phyloP scores from a whole-genome alignment of 2,888 invertebrate genomes.

The Erebia palarica region DNA sequence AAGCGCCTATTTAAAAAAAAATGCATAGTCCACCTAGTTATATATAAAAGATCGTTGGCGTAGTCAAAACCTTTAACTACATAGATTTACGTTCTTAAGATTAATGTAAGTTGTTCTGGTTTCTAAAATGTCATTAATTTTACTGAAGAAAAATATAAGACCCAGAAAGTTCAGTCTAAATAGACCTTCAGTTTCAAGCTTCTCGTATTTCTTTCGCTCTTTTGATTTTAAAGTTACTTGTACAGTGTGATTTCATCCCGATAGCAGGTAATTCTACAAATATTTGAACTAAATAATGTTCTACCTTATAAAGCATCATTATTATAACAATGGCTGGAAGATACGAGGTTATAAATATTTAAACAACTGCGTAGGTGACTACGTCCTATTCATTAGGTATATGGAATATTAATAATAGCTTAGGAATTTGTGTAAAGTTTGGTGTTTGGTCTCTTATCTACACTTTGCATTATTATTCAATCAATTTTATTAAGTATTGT shows the following conservation, averaged over 20 bases:
- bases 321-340: constrained; percentile 32
- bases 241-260: background rate
- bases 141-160: background rate
- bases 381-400: constrained; percentile 6
- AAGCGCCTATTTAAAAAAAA: background rate
- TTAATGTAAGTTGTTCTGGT: too few species aligned
- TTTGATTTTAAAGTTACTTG: background rate
- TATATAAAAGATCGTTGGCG: too few species aligned
- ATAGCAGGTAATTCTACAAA: background rate
- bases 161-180: background rate
- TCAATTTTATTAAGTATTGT: too few species aligned
- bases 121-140: too few species aligned
- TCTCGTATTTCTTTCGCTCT: background rate
- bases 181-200: background rate
- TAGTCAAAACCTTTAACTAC: too few species aligned
- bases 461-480: too few species aligned
- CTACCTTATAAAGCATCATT: constrained; percentile 24
- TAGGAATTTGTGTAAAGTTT: constrained; percentile 38
- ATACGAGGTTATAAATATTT: constrained; percentile 50
- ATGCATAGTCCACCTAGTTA: too few species aligned
- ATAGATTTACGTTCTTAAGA: too few species aligned
- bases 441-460: background rate
- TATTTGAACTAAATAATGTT: constrained; percentile 1
- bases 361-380: constrained; percentile 58
- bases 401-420: constrained; percentile 53